phyloP scores from a whole-genome alignment of 2,797 vertebrate genomes.

The Ibycter americanus region DNA sequence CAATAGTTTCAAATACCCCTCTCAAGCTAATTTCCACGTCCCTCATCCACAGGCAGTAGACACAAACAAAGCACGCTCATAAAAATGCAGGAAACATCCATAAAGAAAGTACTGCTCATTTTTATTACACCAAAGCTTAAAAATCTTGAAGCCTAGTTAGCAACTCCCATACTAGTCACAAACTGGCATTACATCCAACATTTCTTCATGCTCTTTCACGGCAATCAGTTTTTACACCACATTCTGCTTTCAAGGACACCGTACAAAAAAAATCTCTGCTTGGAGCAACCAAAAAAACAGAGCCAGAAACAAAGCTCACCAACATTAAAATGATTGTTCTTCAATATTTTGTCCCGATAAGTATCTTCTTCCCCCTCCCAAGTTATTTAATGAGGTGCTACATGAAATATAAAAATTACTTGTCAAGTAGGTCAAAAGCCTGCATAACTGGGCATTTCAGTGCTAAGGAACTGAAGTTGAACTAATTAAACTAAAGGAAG shows the following conservation, averaged over 20 bases:
- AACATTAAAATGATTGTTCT: neutral
- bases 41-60: neutral
- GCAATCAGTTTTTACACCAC: neutral
- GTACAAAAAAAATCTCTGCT: neutral
- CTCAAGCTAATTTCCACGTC: neutral
- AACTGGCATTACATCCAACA: neutral
- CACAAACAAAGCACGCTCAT: rapidly evolving
- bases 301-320: neutral
- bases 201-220: neutral
- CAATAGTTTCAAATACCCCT: neutral
- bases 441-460: constrained; percentile 5
- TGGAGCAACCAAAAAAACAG: neutral
- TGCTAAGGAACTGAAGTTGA: neutral
- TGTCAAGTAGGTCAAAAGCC: constrained; percentile 40
- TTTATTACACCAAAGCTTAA: neutral
- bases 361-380: neutral
- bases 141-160: neutral
- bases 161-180: neutral
- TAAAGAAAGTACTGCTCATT: neutral
- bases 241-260: constrained; percentile 23
- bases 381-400: neutral
- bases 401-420: neutral
- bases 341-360: neutral
- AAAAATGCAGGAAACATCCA: neutral
- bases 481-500: constrained; percentile 9